Evolutionary conservation across 1,140 invertebrate genomes (phyloP), one percentile per base, ranked within the genome.

Genomic region (Lutraria rhynchaena): DNA sequence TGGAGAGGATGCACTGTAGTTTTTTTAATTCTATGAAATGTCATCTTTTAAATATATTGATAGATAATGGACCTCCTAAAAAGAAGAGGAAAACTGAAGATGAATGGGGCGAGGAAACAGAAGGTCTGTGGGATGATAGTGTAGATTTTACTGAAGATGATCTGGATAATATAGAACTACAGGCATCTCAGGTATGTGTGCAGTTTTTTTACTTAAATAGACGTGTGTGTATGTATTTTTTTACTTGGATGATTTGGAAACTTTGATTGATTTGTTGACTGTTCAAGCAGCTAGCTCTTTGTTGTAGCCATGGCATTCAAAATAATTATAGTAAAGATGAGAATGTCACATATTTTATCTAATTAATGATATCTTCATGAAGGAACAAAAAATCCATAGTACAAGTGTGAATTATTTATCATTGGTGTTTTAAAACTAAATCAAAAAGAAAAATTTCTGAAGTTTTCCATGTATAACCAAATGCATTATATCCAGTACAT

Each of bases 51-150:
- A n/a, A n/a, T n/a, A n/a, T n/a, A n/a, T n/a, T 57, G 2, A 15
- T 44, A 67, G 63, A 44, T 49, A 67, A 49, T 46, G 63, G 49
- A n/a, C 41, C 63, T 5, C 65, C 73, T 61, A 17, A 29, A 49
- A 75, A 78, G 63, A 78, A 67, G 49, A 58, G 35, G n/a, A 51
- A 51, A 9, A 67, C 61, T 24, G 73, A 53, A 24, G 31, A 55
- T 55, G 51, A 44, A 11, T n/a, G 22, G 9, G 51, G 19, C 7
- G 22, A 57, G 2, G 75, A 67, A 15, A 46, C 19, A 11, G 75
- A 78, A 15, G 74, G 33, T n/a, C 31, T 77, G 15, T 78, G 75
- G 75, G 75, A 78, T 69, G 75, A 78, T 44, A 78, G 75, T 57
- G 44, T 78, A 60, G 75, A 78, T 24, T 69, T 78, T 33, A 78